Conservation (phyloP, 2,113 vertebrate genomes). For the Nicator chloris region DNA sequence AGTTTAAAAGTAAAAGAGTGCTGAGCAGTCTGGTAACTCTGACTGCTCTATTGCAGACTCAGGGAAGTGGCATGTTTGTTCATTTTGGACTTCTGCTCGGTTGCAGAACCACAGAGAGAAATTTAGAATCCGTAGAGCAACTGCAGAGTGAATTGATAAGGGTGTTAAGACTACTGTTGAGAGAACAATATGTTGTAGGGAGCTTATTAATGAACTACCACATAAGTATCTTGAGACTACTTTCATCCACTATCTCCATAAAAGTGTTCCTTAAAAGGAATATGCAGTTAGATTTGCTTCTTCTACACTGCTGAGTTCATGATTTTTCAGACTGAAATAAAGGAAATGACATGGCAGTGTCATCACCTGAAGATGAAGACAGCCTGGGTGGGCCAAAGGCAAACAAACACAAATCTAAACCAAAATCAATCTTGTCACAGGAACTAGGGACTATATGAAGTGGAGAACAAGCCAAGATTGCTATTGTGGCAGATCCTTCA, state of each 20-base stretch:
- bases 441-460: neutral
- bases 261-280: neutral
- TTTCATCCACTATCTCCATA: neutral
- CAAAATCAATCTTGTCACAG: neutral
- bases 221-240: neutral
- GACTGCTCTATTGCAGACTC: neutral
- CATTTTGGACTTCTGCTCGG: neutral
- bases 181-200: neutral
- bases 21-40: neutral
- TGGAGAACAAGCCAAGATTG: neutral
- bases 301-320: neutral
- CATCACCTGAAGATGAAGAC: neutral
- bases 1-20: neutral
- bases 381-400: neutral
- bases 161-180: neutral
- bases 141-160: neutral
- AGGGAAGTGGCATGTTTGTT: neutral
- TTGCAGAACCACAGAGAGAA: neutral
- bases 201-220: neutral
- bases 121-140: neutral
- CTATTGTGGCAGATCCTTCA: neutral
- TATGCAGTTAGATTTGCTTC: neutral
- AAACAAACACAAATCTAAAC: neutral
- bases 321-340: neutral
- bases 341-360: neutral